phyloP scores from a whole-genome alignment of 1,140 invertebrate species.

The Chironomus tepperi region DNA sequence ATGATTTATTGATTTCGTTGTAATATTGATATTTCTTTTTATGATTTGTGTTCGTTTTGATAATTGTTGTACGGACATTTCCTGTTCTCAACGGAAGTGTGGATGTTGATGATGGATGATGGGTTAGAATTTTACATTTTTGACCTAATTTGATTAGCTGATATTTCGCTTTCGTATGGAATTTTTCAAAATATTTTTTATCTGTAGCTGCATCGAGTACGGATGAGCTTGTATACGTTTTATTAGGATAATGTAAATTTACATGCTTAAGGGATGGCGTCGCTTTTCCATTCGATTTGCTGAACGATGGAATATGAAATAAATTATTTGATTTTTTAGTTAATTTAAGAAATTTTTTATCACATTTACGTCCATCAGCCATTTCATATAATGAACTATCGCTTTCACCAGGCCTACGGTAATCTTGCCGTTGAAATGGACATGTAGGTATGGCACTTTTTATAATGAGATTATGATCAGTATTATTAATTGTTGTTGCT shows the following conservation, averaged over 20 bases:
- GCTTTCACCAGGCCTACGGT: slow-evolving; percentile 22
- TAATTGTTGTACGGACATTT: not conserved
- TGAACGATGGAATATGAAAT: slow-evolving; percentile 15
- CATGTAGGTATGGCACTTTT: slow-evolving; percentile 21
- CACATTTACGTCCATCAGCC: not conserved
- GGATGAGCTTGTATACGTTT: not conserved
- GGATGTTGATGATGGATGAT: slow-evolving; percentile 1
- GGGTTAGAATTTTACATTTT: slow-evolving; percentile 22
- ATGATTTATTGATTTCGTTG: slow-evolving; percentile 20
- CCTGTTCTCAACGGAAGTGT: not conserved
- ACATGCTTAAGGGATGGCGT: slow-evolving; percentile 8
- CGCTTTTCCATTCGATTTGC: not conserved
- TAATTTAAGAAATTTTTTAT: slow-evolving; percentile 10
- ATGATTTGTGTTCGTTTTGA: slow-evolving; percentile 17
- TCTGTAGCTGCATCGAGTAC: not conserved
- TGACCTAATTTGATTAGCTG: slow-evolving; percentile 15
- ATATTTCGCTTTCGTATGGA: slow-evolving; percentile 17
- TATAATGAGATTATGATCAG: not conserved
- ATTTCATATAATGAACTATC: not conserved
- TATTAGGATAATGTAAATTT: slow-evolving; percentile 9
- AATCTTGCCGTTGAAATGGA: slow-evolving; percentile 26
- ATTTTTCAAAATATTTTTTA: slow-evolving; percentile 13
- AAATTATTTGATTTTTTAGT: not conserved
- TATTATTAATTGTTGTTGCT: not conserved
- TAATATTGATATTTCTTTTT: not conserved